Evolutionary conservation across 2,797 vertebrate genomes (phyloP).

Genomic region (Percopsis omiscomaycus): DNA sequence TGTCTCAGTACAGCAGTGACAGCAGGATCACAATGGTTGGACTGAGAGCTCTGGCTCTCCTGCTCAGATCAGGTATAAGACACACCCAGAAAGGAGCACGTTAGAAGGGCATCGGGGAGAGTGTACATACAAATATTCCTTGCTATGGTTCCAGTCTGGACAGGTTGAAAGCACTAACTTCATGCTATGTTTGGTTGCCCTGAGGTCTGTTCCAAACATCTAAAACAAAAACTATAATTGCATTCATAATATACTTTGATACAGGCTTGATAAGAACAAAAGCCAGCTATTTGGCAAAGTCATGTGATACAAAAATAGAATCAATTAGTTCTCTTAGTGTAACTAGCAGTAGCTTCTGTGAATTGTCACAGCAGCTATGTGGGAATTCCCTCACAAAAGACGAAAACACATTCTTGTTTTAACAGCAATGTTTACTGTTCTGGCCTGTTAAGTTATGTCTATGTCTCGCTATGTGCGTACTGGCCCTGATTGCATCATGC

Average conservation of each 20-base stretch:
- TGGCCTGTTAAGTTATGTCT: neutral
- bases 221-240: too few relatives aligned
- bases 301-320: too few relatives aligned
- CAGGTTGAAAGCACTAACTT: too few relatives aligned
- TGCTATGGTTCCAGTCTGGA: too few relatives aligned
- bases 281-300: too few relatives aligned
- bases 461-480: neutral
- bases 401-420: neutral
- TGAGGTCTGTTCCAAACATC: too few relatives aligned
- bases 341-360: neutral
- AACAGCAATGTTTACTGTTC: neutral
- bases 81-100: too few relatives aligned
- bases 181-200: too few relatives aligned
- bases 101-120: too few relatives aligned
- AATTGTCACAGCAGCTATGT: neutral
- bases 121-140: too few relatives aligned
- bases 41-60: conserved; percentile 84
- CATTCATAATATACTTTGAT: too few relatives aligned
- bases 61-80: conserved; percentile 87
- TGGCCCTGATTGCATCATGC: neutral
- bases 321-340: neutral
- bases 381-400: neutral
- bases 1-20: conserved; percentile 79
- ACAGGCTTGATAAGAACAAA: too few relatives aligned
- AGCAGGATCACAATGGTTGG: conserved; percentile 76